These are phyloP conservation scores for Phocides pigmalion DNA, from an alignment of 1,140 invertebrate species.

Conservation along the genomic window DNA sequence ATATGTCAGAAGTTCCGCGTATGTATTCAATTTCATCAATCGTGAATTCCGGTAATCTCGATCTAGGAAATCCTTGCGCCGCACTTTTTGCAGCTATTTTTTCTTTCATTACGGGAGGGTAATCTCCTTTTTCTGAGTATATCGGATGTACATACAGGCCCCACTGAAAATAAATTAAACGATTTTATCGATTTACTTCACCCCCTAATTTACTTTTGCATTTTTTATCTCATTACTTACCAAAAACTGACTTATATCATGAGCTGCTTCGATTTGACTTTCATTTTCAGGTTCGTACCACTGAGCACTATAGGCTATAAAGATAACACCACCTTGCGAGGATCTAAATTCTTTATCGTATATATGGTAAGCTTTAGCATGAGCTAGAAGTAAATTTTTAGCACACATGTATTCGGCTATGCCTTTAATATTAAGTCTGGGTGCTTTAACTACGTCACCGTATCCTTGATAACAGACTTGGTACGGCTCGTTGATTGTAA, in stretches of 20 bases:
- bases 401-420: constrained; percentile 79
- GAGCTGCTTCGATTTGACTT: constrained; percentile 78
- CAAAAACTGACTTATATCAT: constrained; percentile 74
- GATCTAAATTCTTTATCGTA: constrained; percentile 76
- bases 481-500: constrained; percentile 88
- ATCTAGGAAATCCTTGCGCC: constrained; percentile 70
- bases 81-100: constrained; percentile 80
- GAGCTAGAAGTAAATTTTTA: constrained; percentile 57
- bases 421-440: constrained; percentile 75
- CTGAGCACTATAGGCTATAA: constrained; percentile 78
- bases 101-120: constrained; percentile 83
- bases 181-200: not conserved
- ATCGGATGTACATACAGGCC: constrained; percentile 80
- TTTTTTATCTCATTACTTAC: constrained; percentile 28
- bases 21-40: constrained; percentile 56
- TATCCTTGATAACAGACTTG: constrained; percentile 85
- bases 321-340: constrained; percentile 68
- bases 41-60: constrained; percentile 72
- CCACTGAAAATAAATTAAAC: constrained; percentile 48
- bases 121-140: constrained; percentile 84
- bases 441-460: constrained; percentile 75
- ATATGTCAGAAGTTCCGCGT: constrained; percentile 82
- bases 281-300: constrained; percentile 76
- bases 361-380: constrained; percentile 82
- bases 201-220: too few relatives aligned